Evolutionary conservation across 2,888 invertebrate genomes (phyloP), one percentile per base, ranked within the genome.

Genomic region (Acheta domesticus): DNA sequence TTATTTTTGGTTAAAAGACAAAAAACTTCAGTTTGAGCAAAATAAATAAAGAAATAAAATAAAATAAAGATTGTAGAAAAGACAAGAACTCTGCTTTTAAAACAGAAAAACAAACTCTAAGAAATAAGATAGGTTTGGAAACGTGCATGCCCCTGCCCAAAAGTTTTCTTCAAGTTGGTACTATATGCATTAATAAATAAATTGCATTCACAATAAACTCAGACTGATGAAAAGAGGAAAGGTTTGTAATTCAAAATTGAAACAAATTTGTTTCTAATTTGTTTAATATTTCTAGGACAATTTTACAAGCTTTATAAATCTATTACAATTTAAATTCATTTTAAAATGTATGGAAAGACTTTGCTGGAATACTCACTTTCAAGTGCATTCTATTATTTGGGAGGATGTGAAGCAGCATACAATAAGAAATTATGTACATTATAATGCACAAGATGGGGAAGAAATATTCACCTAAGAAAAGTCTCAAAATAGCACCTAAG

Each of bases 201-300:
- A 36, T 36, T 36, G 36, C 36, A 36, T 36, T 36, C 36, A 36
- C 36, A 36, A 36, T 36, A 36, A 36, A 36, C 5, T 5, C 36
- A 36, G 36, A 36, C 36, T 36, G 36, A 62, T 16, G 62, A 62
- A n/a, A n/a, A 5, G n/a, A 62, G 62, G 62, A 62, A 62, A 62
- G 62, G 62, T 3, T 19, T 19, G 16, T 62, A 62, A 62, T 62
- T 36, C 36, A n/a, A 12, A 62, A 62, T 62, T 62, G 62, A 19
- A 62, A 19, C 0, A 62, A 19, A 12, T 62, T 62, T 62, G 36
- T 36, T 36, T 36, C 36, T 62, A n/a, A 19, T 62, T 62, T 62
- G 62, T 62, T 62, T 62, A 62, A 62, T 62, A 62, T 62, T 62
- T 62, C 62, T 62, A 62, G n/a, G 62, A 62, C 62, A 62, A 62